Conservation (phyloP, 1,140 invertebrate genomes). For the Brachionus rotundiformis region DNA sequence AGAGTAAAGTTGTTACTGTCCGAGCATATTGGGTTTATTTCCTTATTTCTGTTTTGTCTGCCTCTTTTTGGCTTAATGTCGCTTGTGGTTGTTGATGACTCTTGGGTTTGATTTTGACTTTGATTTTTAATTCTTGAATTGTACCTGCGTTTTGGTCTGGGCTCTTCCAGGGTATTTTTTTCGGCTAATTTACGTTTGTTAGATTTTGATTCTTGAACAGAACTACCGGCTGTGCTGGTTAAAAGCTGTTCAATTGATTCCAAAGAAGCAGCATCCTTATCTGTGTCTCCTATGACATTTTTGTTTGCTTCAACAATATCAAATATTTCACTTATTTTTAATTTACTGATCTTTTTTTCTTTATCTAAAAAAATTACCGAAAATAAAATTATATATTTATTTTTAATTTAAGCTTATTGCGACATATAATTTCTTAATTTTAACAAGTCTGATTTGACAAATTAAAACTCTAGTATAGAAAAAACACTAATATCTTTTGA, state of each 20-base stretch:
- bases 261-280: background rate
- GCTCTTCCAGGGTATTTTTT: background rate
- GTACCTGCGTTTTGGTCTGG: background rate
- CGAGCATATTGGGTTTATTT: background rate
- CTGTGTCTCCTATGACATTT: background rate
- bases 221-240: background rate
- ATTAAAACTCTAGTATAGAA: too few relatives aligned
- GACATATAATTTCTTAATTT: too few relatives aligned
- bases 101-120: background rate
- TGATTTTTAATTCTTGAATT: background rate
- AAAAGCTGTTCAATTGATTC: background rate
- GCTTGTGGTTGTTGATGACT: background rate
- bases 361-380: background rate
- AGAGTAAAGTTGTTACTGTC: background rate
- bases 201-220: background rate
- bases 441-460: too few relatives aligned
- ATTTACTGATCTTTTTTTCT: background rate
- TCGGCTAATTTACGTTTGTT: background rate
- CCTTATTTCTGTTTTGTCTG: background rate
- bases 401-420: too few relatives aligned
- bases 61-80: background rate
- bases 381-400: background rate
- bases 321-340: constrained; percentile 17
- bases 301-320: constrained; percentile 3
- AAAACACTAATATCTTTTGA: too few relatives aligned